These are phyloP conservation scores for Garrulus glandarius DNA, from an alignment of 2,797 vertebrate genomes.

Conservation along the genomic window DNA sequence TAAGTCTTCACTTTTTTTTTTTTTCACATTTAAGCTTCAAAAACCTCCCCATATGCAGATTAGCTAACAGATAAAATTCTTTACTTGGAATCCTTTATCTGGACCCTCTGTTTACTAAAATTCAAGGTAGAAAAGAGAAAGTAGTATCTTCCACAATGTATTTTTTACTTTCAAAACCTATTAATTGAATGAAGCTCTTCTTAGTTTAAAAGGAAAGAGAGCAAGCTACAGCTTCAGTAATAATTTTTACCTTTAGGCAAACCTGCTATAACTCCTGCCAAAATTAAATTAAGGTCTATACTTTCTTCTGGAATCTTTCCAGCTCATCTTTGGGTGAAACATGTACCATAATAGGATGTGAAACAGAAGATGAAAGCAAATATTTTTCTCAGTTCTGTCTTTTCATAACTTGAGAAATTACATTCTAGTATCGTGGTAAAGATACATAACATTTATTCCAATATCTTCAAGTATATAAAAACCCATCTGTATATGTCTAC, in stretches of 20 bases:
- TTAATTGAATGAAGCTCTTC: background rate
- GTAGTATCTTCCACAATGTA: background rate
- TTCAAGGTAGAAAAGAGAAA: background rate
- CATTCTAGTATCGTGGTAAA: background rate
- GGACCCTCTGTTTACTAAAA: background rate
- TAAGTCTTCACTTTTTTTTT: background rate
- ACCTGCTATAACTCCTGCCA: background rate
- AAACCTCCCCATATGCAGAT: background rate
- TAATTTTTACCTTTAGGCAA: background rate
- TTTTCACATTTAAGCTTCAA: background rate
- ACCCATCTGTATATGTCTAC: background rate
- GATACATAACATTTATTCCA: background rate
- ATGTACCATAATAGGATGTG: background rate
- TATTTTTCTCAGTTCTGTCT: background rate
- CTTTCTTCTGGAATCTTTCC: conserved; percentile 32
- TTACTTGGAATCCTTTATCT: background rate
- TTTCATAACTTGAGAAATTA: background rate
- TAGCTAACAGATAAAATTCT: background rate
- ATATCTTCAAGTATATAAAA: background rate
- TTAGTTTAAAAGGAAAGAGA: conserved; percentile 3
- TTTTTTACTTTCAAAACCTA: background rate
- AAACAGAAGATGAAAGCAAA: conserved; percentile 10
- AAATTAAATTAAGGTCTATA: conserved; percentile 31
- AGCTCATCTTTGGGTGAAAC: conserved; percentile 24
- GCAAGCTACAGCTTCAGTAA: background rate